Evolutionary conservation across 2,888 invertebrate genomes (phyloP), one percentile per base, ranked within the genome.

Genomic region (Argynnis bischoffii): DNA sequence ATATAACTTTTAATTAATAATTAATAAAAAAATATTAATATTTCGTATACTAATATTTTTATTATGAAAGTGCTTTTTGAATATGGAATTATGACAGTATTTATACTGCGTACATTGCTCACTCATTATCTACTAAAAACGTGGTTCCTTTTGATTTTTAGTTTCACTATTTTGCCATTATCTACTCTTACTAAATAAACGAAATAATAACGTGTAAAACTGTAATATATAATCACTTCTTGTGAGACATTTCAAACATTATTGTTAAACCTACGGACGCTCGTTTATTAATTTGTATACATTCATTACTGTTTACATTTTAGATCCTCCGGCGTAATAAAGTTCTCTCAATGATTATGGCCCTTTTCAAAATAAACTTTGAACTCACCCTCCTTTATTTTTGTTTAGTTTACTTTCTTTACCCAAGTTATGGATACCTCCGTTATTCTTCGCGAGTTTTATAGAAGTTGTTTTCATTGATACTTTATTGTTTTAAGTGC

Each of bases 361-460:
- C 82, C 84, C 85, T 86, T 59, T 85, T 87, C 82, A 87, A 88
- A 87, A 88, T 88, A 88, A 88, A 89, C 87, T 88, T 80, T 77
- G 81, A 78, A 81, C 83, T 82, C 81, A 79, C 83, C 85, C 84
- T 76, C 81, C 84, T 83, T 82, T 87, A 85, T 89, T 88, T 88
- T 87, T 89, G 83, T 88, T 88, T 85, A 84, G 84, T 85, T 83
- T 81, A 79, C 80, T 85, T 85, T 82, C 76, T 77, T 81, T 75
- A 73, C 76, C 72, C 78, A 80, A 84, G 85, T 87, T 88, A 86
- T 86, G 85, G 80, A 84, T 86, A 83, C 83, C 81, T 78, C 81
- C 83, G 81, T 86, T 87, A 84, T 88, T 86, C 80, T 86, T 84
- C 79, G 72, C 70, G 73, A 80, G 77, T 79, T 83, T 80, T 74